Evolutionary conservation across 2,113 vertebrate genomes (phyloP), one percentile per base, ranked within the genome.

Genomic region (Nothocercus nigrocapillus): DNA sequence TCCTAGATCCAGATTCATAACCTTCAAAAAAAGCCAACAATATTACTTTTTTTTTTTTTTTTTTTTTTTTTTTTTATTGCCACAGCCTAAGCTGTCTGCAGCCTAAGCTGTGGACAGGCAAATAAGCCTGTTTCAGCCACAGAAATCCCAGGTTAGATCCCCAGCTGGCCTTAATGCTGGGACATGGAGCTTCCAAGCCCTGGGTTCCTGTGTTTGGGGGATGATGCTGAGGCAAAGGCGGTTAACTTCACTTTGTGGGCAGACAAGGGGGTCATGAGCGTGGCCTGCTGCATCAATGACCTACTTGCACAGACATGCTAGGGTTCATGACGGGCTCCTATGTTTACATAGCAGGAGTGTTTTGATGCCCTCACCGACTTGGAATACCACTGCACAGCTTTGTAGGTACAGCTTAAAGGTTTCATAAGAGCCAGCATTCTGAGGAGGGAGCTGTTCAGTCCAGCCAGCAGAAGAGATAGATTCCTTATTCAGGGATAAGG

Each of bases 311-410:
- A 68, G 58, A 22, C 30, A 9, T 22, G 24, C 28, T 18, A 38
- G 3, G 2, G 22, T 8, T 38, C 54, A 28, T 2, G 1, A 1
- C 4, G 1, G n/a, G 25, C 2, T 7, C 15, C 38, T 38, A 34
- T 8, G 49, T 58, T 47, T 7, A 14, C 21, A 7, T 0, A 25
- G 51, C 36, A 2, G 1, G 9, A 18, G 18, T n/a, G 19, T 24
- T 75, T 20, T 11, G 44, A 28, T 13, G 4, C 47, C 40, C 7
- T 0, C 7, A 0, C 15, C 9, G 40, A 13, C 44, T 16, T 13
- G 13, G 16, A 28, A 16, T 7, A 56, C 5, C 16, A 3, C 22
- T 8, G 5, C 17, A 5, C 2, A 7, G 14, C 42, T 58, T 72
- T 44, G 32, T 13, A 45, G 79, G 7, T n/a, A 9, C 1, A 9